Base-by-base conservation (phyloP, 1,140 invertebrate genomes). In the Aphaenogaster ashmeadi region DNA sequence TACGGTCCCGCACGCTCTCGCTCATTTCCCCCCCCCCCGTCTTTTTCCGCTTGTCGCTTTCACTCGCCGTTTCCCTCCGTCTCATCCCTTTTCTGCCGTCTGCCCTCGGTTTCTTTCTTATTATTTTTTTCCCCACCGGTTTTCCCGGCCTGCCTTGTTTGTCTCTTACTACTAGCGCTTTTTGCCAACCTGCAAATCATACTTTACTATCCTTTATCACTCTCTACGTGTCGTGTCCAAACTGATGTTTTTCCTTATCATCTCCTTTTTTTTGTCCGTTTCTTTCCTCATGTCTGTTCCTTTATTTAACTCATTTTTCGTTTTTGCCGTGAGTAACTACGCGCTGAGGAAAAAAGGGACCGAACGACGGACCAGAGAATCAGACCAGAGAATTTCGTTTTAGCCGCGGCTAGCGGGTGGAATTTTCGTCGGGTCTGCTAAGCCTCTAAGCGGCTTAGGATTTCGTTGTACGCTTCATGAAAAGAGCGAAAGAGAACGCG, bases 361-460 rank as follows among this genome's bases (percentile, higher is more conserved):
- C 11, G 69, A 9, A 79, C 21, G 41, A 47, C 36, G 21, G 27
- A 41, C 36, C 21, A 11, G 71, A 52, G 89, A 88, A 78, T 79
- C 86, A 81, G 66, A 71, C 47, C 62, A 33, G 56, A 62, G 84
- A 69, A 89, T 87, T 90, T 88, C 66, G 66, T 38, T 58, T 62
- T 33, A 50, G 80, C 54, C 56, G 69, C 81, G 87, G 83, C 71
- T 52, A 89, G 67, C 87, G 89, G 80, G 58, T 89, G 89, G 92
- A 94, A 94, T 94, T 94, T 94, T 93, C 94, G 93, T 93, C 87
- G 93, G 91, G 91, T 90, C 89, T 90, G 90, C 92, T 94, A 94
- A 95, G 93, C 93, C 93, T 84, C 89, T 94, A 94, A 95, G 93
- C 93, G 81, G 93, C 93, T 95, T 94, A 95, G 90, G 92, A 94